A percentile compares a stretch with the other conserved stretches of the same genome.
Conservation (phyloP, 2,113 vertebrate genomes). For the Saccopteryx bilineata region DNA sequence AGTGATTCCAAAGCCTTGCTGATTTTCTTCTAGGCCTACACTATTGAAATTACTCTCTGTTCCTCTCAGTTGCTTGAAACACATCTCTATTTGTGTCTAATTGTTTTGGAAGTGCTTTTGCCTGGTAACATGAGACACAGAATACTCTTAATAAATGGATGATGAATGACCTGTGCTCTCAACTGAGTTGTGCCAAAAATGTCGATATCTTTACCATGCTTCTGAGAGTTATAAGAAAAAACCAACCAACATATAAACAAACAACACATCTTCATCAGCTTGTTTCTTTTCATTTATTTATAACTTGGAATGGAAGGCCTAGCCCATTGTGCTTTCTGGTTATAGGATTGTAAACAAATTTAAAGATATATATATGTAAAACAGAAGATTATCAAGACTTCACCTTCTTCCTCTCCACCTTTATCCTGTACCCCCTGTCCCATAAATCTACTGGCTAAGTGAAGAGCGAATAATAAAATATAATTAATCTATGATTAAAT, state of each 20-base stretch:
- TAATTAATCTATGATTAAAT: neutral
- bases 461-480: constrained; percentile 37
- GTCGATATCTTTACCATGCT: neutral
- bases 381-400: neutral
- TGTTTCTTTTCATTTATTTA: constrained; percentile 34
- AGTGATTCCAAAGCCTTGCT: neutral
- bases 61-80: neutral
- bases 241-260: neutral
- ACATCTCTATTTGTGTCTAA: neutral
- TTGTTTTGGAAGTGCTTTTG: neutral
- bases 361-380: neutral
- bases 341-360: neutral
- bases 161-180: neutral
- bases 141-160: neutral
- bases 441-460: neutral
- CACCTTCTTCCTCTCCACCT: neutral
- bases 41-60: neutral
- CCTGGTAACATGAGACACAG: no score
- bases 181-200: neutral
- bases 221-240: neutral
- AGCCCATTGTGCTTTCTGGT: neutral
- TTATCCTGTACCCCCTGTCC: neutral
- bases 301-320: neutral
- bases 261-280: neutral
- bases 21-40: neutral